Evolutionary conservation across 2,888 invertebrate species (phyloP).

Genomic region (Malachius bipustulatus): DNA sequence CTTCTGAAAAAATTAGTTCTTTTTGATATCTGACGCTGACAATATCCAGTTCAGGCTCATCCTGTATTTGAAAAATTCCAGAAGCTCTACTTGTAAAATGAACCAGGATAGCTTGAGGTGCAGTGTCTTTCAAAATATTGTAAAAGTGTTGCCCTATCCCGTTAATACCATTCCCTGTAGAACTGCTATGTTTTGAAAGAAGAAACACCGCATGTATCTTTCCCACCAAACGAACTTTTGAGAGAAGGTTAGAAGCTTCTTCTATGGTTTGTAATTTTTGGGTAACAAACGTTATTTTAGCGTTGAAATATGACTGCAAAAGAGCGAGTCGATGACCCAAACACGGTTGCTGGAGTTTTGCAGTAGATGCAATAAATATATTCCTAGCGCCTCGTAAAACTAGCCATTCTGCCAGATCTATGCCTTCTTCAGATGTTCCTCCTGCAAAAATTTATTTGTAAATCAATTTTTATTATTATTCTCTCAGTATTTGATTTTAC

Average conservation of each 20-base stretch:
- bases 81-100: constrained; percentile 29
- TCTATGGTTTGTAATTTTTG: constrained; percentile 28
- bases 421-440: constrained; percentile 31
- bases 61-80: constrained; percentile 27
- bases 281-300: constrained; percentile 28
- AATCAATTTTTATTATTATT: no score
- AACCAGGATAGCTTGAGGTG: constrained; percentile 31
- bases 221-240: constrained; percentile 23
- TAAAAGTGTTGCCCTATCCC: constrained; percentile 32
- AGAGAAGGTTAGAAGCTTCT: constrained; percentile 24
- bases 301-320: constrained; percentile 28
- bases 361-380: constrained; percentile 66
- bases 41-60: constrained; percentile 29
- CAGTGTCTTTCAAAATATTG: constrained; percentile 28
- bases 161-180: constrained; percentile 23
- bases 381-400: constrained; percentile 70
- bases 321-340: constrained; percentile 29
- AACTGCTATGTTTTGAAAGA: constrained; percentile 24
- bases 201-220: constrained; percentile 30
- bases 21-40: constrained; percentile 30
- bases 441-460: constrained; percentile 19
- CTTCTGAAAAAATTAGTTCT: constrained; percentile 26
- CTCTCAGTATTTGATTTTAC: no score
- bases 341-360: constrained; percentile 63
- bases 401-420: constrained; percentile 66